A percentile compares a stretch with the other conserved stretches of the same genome.
Conservation (phyloP, 2,888 invertebrate genomes). For the Chrysolina haemoptera region DNA sequence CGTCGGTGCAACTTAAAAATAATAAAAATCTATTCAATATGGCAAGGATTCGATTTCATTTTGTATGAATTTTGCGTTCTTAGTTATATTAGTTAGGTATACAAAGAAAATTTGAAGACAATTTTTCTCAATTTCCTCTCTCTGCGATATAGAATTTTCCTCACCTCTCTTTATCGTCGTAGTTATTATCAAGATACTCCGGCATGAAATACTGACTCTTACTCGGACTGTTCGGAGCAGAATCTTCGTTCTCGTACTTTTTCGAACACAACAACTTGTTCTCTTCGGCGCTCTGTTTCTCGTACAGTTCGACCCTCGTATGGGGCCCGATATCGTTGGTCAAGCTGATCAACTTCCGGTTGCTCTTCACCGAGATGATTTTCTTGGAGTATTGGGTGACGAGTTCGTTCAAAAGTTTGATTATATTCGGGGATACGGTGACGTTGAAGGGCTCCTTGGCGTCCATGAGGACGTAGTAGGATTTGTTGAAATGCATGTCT, state of each 20-base stretch:
- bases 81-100: no score
- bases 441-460: constrained; percentile 78
- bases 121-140: neutral
- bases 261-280: constrained; percentile 71
- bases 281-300: constrained; percentile 71
- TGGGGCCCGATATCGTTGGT: constrained; percentile 79
- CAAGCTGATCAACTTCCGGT: constrained; percentile 70
- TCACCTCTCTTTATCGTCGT: constrained; percentile 67
- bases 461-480: constrained; percentile 80
- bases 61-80: no score
- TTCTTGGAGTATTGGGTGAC: constrained; percentile 67
- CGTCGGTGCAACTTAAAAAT: constrained; percentile 47
- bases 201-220: constrained; percentile 42
- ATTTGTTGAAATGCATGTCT: constrained; percentile 64
- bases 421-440: constrained; percentile 78
- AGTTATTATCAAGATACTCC: constrained; percentile 51
- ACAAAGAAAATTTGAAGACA: no score
- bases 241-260: constrained; percentile 76
- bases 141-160: neutral
- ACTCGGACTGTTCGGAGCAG: constrained; percentile 75
- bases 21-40: no score
- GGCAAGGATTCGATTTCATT: no score
- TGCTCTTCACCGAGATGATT: constrained; percentile 65
- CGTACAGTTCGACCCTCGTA: constrained; percentile 73
- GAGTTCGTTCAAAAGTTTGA: constrained; percentile 71